A percentile compares a stretch with the other conserved stretches of the same genome.
Conservation (phyloP, 2,888 invertebrate species). For the Hypsopygia costalis region DNA sequence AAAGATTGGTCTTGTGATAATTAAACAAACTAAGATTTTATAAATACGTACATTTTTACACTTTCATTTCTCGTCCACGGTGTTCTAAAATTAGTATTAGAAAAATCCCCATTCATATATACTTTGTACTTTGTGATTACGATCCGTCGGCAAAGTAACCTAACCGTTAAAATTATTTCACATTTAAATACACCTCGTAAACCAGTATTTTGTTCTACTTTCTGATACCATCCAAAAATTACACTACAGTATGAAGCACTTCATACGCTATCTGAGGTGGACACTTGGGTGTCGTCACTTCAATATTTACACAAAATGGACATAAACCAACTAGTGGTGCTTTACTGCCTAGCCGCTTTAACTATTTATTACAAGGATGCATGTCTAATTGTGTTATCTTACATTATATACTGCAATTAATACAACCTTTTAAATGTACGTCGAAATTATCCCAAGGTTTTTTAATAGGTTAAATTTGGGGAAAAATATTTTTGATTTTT, state of each 20-base stretch:
- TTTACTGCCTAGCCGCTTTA: conserved; percentile 26
- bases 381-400: conserved; percentile 25
- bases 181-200: conserved; percentile 53
- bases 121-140: conserved; percentile 71
- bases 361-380: conserved; percentile 16
- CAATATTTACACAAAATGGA: conserved; percentile 49
- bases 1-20: conserved; percentile 50
- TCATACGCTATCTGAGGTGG: conserved; percentile 49
- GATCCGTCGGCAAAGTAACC: conserved; percentile 56
- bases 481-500: too few relatives aligned
- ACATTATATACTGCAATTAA: conserved; percentile 14
- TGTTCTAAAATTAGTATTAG: conserved; percentile 42
- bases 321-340: conserved; percentile 31
- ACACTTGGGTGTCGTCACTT: conserved; percentile 38
- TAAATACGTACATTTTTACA: conserved; percentile 59
- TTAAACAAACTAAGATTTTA: conserved; percentile 44
- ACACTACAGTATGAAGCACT: conserved; percentile 53
- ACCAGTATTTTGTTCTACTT: conserved; percentile 58
- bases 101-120: conserved; percentile 49
- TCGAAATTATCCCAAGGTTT: too few relatives aligned
- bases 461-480: too few relatives aligned
- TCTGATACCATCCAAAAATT: conserved; percentile 55
- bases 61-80: conserved; percentile 39
- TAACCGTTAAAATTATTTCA: conserved; percentile 55
- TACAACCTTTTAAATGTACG: too few relatives aligned